Evolutionary conservation across 2,113 vertebrate genomes (phyloP), one percentile per base, ranked within the genome.

Genomic region (Rhynchopsitta pachyrhyncha): DNA sequence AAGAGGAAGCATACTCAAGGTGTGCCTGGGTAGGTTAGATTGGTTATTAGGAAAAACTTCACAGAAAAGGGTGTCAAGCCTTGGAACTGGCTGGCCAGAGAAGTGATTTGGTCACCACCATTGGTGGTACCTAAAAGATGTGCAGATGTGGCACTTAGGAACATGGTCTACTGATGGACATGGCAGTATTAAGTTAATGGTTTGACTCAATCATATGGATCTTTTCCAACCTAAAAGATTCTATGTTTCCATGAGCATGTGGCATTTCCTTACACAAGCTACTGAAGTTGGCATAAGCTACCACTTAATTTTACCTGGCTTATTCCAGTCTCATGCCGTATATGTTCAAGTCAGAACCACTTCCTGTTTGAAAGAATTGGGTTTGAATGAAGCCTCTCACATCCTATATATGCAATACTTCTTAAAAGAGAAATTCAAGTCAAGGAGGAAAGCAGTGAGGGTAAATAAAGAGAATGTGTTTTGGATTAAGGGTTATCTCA

Each of bases 401-500:
- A 44, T 68, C 13, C 18, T 76, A 62, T 68, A 13, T 55, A 55
- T 31, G 7, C n/a, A 79, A 64, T 37, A 42, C 10, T 69, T 88
- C 39, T 28, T 70, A 74, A 85, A 90, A 47, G 25, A 57, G 19
- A 70, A 66, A 52, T 39, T 50, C 23, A 86, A 80, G 71, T 66
- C 25, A 86, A n/a, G 16, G 17, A 70, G 22, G 39, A 83, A 80
- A 78, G 13, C 27, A 74, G 25, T 5, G 7, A 47, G 27, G 94
- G 22, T 93, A 94, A 97, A 94, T 73, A 94, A 92, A 78, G 7
- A 55, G 3, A 90, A 81, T 67, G 25, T 81, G 23, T 17, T 88
- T 80, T 67, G 86, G 73, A 94, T 94, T 95, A 90, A 82, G 47
- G 42, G 57, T 95, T 93, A 95, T 95, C 86, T 88, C 73, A 42